phyloP scores from a whole-genome alignment of 2,888 invertebrate genomes.

The Aplocera efformata region DNA sequence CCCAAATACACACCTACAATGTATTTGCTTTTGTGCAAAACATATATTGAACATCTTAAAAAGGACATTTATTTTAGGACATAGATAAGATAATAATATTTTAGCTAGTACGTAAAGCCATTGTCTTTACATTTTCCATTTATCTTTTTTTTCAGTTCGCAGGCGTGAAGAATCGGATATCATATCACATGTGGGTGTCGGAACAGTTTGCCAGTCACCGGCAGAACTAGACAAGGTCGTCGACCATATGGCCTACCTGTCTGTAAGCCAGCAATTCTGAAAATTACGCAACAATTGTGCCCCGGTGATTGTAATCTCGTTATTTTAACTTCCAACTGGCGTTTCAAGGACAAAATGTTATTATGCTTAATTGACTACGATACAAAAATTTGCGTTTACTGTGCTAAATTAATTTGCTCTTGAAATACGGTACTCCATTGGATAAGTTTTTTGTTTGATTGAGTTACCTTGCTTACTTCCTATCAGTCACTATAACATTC shows the following conservation, averaged over 20 bases:
- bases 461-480: slow-evolving; percentile 42
- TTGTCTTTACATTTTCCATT: slow-evolving; percentile 25
- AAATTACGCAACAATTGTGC: slow-evolving; percentile 39
- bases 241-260: slow-evolving; percentile 66
- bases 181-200: slow-evolving; percentile 49
- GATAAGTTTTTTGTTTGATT: slow-evolving; percentile 10
- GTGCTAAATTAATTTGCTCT: slow-evolving; percentile 46
- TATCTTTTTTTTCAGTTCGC: slow-evolving; percentile 25
- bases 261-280: slow-evolving; percentile 35
- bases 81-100: slow-evolving; percentile 38
- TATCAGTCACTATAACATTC: slow-evolving; percentile 37
- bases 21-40: no score
- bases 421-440: slow-evolving; percentile 32
- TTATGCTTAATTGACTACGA: slow-evolving; percentile 20
- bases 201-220: slow-evolving; percentile 54
- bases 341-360: slow-evolving; percentile 24
- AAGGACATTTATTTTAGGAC: slow-evolving; percentile 40
- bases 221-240: slow-evolving; percentile 54
- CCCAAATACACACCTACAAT: slow-evolving; percentile 18
- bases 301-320: slow-evolving; percentile 32
- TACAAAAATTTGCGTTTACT: slow-evolving; percentile 35
- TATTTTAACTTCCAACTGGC: slow-evolving; percentile 28
- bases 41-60: slow-evolving; percentile 25
- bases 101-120: slow-evolving; percentile 15
- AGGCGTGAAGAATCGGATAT: slow-evolving; percentile 47